A percentile compares a stretch with the other conserved stretches of the same genome.
Evolutionary conservation across 2,888 invertebrate species (phyloP).

Genomic region (Coelogynopora nodosa): DNA sequence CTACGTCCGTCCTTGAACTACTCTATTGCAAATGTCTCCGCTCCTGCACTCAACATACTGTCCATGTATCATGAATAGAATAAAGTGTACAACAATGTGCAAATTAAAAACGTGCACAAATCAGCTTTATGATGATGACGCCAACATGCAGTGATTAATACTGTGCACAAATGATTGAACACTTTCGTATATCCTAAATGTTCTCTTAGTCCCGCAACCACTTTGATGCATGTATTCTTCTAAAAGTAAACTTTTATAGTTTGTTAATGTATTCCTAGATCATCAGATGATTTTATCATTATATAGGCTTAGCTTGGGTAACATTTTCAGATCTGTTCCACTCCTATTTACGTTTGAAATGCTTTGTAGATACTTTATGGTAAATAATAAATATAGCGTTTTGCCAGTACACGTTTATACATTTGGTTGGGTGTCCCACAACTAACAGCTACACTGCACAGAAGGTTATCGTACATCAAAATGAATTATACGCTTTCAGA

Average conservation of each 20-base stretch:
- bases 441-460: conserved; percentile 16
- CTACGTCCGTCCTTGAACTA: conserved; percentile 1
- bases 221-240: conserved; percentile 28
- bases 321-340: conserved; percentile 19
- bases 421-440: conserved; percentile 1
- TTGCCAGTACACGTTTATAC: background rate
- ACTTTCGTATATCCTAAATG: conserved; percentile 11
- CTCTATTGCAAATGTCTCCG: conserved; percentile 19
- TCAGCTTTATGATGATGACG: conserved; percentile 17
- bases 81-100: background rate
- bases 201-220: conserved; percentile 10
- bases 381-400: background rate
- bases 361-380: conserved; percentile 13
- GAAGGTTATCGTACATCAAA: background rate
- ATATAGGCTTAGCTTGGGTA: conserved; percentile 12
- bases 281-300: background rate
- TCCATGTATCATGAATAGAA: conserved; percentile 12
- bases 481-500: background rate
- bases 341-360: background rate
- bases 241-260: conserved; percentile 9
- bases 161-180: conserved; percentile 22
- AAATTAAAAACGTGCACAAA: conserved; percentile 24
- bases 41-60: background rate
- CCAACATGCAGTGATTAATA: background rate
- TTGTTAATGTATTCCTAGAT: conserved; percentile 11